Evolutionary conservation across 1,140 invertebrate species (phyloP).

Genomic region (Galendromus occidentalis): DNA sequence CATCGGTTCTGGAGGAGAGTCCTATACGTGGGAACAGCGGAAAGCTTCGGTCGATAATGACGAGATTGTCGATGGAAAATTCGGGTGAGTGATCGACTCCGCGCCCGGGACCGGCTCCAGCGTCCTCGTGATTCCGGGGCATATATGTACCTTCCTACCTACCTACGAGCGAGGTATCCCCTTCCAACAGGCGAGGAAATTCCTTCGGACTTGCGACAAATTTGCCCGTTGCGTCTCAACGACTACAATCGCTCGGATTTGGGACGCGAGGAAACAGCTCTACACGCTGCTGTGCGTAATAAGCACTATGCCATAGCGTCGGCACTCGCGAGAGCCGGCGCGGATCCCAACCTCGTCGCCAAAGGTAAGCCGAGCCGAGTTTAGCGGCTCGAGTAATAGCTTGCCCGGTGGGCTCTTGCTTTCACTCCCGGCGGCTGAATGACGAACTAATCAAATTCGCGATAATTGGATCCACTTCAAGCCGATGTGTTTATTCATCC

Average conservation of each 20-base stretch:
- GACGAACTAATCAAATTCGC: no score
- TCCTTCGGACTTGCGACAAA: neutral
- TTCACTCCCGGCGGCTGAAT: no score
- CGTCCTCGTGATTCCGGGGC: neutral
- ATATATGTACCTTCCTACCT: neutral
- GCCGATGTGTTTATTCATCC: no score
- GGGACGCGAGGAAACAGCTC: slow-evolving; percentile 39
- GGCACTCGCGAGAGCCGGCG: slow-evolving; percentile 45
- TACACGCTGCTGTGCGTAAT: slow-evolving; percentile 54
- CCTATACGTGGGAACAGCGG: neutral
- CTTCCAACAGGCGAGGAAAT: neutral
- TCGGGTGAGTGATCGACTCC: neutral
- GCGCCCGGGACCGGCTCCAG: neutral
- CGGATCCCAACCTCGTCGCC: slow-evolving; percentile 30
- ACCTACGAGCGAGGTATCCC: neutral
- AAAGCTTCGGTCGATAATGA: slow-evolving; percentile 6
- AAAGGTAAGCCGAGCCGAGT: slow-evolving; percentile 10
- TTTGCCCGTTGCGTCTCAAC: neutral
- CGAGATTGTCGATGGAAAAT: neutral
- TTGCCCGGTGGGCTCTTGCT: neutral
- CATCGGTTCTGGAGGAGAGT: neutral
- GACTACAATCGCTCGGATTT: slow-evolving; percentile 1
- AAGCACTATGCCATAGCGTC: slow-evolving; percentile 50
- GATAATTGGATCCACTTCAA: no score
- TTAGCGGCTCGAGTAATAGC: neutral